Evolutionary conservation across 1,140 invertebrate species (phyloP).

Genomic region (Tribolium madens): DNA sequence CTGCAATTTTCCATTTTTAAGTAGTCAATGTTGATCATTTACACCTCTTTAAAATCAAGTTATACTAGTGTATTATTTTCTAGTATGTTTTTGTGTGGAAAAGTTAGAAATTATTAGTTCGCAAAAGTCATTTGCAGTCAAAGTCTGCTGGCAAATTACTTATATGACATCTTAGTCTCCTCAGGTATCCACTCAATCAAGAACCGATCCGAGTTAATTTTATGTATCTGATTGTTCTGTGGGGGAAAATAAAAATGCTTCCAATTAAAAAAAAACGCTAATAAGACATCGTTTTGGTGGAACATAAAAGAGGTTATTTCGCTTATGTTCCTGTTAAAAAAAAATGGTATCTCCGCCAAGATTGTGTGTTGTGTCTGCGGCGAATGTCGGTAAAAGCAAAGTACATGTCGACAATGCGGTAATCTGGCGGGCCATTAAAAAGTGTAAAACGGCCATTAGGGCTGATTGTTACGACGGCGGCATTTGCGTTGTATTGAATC

Average conservation of each 20-base stretch:
- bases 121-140: neutral
- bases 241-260: neutral
- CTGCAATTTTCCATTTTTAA: no score
- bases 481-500: constrained; percentile 42
- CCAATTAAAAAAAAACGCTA: neutral
- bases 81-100: no score
- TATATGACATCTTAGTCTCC: neutral
- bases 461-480: constrained; percentile 50
- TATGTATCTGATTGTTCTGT: neutral
- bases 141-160: neutral
- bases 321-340: neutral
- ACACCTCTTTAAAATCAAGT: no score
- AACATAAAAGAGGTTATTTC: neutral
- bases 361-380: neutral
- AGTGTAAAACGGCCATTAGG: constrained; percentile 52
- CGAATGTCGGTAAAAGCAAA: neutral
- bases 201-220: neutral
- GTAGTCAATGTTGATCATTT: no score
- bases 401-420: constrained; percentile 20
- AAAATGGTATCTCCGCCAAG: neutral
- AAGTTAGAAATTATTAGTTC: no score
- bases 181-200: neutral
- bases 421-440: constrained; percentile 56
- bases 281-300: neutral
- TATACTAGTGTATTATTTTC: no score